Evolutionary conservation across 2,888 invertebrate species (phyloP).

Genomic region (Amphiduros pacificus): DNA sequence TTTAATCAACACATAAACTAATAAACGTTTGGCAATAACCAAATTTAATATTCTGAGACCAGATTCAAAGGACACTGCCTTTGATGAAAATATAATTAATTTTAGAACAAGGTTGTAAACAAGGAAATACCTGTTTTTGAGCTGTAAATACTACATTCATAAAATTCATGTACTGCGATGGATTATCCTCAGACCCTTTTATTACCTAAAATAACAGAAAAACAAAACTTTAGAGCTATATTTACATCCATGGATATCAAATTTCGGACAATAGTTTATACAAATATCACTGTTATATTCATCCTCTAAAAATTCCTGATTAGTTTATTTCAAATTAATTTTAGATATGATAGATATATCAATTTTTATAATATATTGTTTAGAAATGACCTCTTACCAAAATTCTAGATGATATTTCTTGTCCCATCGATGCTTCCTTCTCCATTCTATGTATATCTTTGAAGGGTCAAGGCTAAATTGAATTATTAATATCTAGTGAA

Average conservation of each 20-base stretch:
- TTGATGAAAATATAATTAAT: too few species aligned
- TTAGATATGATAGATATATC: not conserved
- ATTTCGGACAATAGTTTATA: too few species aligned
- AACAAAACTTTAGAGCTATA: too few species aligned
- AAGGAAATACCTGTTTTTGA: slow-evolving; percentile 72
- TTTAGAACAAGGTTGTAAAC: too few species aligned
- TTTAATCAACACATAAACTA: not conserved
- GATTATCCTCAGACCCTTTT: slow-evolving; percentile 76
- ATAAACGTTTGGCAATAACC: too few species aligned
- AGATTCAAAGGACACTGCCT: too few species aligned
- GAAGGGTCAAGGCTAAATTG: not conserved
- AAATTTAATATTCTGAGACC: too few species aligned
- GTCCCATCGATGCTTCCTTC: slow-evolving; percentile 58
- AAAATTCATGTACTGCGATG: slow-evolving; percentile 93
- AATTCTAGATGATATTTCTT: slow-evolving; percentile 74
- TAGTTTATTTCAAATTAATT: too few species aligned
- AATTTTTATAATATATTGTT: not conserved
- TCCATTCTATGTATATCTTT: slow-evolving; percentile 59
- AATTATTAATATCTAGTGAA: too few species aligned
- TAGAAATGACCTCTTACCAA: slow-evolving; percentile 63
- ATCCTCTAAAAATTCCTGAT: too few species aligned
- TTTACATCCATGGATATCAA: too few species aligned
- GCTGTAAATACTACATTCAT: slow-evolving; percentile 99
- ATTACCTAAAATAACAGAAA: slow-evolving; percentile 63
- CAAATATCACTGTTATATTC: too few species aligned